Evolutionary conservation across 2,113 vertebrate genomes (phyloP), one percentile per base, ranked within the genome.

Genomic region (Prinia subflava): DNA sequence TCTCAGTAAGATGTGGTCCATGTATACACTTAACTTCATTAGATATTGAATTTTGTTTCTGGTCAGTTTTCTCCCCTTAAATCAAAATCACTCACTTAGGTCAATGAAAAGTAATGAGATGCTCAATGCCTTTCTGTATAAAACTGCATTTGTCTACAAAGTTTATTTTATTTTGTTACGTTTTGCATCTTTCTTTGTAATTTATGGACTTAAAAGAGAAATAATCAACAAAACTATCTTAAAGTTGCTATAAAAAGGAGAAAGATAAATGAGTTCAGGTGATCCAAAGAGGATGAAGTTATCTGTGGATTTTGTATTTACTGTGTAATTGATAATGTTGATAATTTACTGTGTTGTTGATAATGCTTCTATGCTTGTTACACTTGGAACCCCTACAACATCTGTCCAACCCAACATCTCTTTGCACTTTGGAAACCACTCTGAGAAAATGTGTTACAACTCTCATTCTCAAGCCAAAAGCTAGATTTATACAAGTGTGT

Each of bases 211-310:
- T 90, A 31, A 68, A 87, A 74, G n/a, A 50, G 6, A 70, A 49
- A 52, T 28, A 7, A 81, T 28, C 5, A 55, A 25, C 2, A 62
- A 53, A 49, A 44, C 3, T 1, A 0, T 3, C 4, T 18, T 46
- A 39, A 31, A 9, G 15, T 41, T 77, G 24, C 19, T 33, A 7
- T 41, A 15, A 41, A 78, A 47, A 53, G 10, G 5, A 20, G 9
- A 7, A 69, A 74, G 42, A 67, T 1, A 55, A 62, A 37, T 24
- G 0, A 22, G 19, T 63, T 39, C 41, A 63, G 18, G 31, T 73
- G 11, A 91, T 46, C 4, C 25, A 70, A 83, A 56, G 13, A 55
- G 3, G 4, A 1, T 33, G 9, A 46, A 82, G 4, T 4, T 67
- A 23, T 56, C 63, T 49, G 27, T 60, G 5, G 7, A 20, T 83